Percentiles rank a stretch among this genome's conserved stretches.
Evolutionary conservation across 2,888 invertebrate genomes (phyloP).

Genomic region (Strigamia maritima): DNA sequence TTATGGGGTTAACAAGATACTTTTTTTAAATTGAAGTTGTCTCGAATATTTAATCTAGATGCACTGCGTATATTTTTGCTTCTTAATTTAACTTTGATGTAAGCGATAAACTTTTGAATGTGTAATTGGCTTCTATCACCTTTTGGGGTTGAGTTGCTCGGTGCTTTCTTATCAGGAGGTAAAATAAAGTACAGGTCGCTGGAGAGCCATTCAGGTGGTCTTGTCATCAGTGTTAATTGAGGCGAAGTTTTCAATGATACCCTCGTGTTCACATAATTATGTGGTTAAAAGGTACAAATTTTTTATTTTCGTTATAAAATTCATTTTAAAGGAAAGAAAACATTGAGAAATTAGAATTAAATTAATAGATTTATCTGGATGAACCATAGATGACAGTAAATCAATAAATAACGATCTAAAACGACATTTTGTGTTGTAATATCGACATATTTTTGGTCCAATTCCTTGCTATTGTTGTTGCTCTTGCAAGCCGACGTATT

Average conservation of each 20-base stretch:
- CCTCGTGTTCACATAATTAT: not conserved
- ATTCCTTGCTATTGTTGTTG: too few relatives aligned
- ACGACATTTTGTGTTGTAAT: not conserved
- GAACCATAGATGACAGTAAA: too few relatives aligned
- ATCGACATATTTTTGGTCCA: too few relatives aligned
- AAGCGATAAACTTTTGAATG: conserved; percentile 1
- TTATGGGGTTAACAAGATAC: not conserved
- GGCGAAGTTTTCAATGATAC: conserved; percentile 27
- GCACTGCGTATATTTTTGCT: not conserved
- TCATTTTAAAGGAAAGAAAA: not conserved
- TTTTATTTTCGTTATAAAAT: not conserved
- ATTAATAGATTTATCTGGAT: too few relatives aligned
- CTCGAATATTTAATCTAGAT: not conserved
- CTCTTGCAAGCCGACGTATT: too few relatives aligned
- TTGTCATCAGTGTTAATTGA: conserved; percentile 25
- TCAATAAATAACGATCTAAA: not conserved
- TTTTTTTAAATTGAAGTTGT: not conserved
- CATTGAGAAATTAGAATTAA: too few relatives aligned
- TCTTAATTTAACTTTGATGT: not conserved
- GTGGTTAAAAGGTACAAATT: not conserved
- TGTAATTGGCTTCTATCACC: conserved; percentile 27
- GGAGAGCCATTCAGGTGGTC: conserved; percentile 31
- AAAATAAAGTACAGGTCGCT: conserved; percentile 28
- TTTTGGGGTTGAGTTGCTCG: conserved; percentile 24
- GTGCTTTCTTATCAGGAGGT: conserved; percentile 13